A percentile compares a stretch with the other conserved stretches of the same genome.
These are phyloP conservation scores for Antechinus stuartii DNA, from an alignment of 2,113 vertebrate species.

Conservation along the genomic window DNA sequence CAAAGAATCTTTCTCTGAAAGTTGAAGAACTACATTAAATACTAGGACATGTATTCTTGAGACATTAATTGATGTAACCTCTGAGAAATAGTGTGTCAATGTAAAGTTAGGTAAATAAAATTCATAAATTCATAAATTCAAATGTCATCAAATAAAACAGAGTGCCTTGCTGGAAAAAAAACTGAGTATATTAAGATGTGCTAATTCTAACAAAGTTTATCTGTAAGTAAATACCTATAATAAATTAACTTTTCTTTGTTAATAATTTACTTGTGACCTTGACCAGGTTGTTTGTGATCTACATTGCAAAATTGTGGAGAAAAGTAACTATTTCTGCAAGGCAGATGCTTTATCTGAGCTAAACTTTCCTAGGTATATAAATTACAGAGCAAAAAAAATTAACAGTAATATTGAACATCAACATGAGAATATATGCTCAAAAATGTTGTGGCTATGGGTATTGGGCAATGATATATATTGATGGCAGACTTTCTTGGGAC, in stretches of 20 bases:
- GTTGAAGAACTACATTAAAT: background rate
- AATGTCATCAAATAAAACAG: background rate
- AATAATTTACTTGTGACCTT: slow-evolving; percentile 2
- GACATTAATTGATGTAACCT: background rate
- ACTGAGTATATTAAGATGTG: background rate
- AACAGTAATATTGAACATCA: background rate
- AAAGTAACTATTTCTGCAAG: background rate
- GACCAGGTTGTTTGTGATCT: background rate
- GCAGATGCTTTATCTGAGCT: background rate
- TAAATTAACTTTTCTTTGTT: background rate
- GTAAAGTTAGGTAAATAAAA: background rate
- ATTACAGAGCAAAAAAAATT: background rate
- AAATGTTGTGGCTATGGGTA: background rate
- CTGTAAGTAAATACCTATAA: background rate
- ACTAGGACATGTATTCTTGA: background rate
- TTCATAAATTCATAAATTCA: slow-evolving; percentile 4
- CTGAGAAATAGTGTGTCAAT: background rate
- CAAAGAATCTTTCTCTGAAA: background rate
- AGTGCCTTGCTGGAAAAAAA: background rate
- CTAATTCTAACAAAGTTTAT: slow-evolving; percentile 8
- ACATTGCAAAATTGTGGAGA: background rate
- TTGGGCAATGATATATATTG: background rate
- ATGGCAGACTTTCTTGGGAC: background rate
- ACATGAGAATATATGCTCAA: slow-evolving; percentile 9
- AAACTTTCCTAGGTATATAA: background rate